Evolutionary conservation across 2,113 vertebrate species (phyloP), one percentile per base, ranked within the genome.

Genomic region (Taurulus bubalis): DNA sequence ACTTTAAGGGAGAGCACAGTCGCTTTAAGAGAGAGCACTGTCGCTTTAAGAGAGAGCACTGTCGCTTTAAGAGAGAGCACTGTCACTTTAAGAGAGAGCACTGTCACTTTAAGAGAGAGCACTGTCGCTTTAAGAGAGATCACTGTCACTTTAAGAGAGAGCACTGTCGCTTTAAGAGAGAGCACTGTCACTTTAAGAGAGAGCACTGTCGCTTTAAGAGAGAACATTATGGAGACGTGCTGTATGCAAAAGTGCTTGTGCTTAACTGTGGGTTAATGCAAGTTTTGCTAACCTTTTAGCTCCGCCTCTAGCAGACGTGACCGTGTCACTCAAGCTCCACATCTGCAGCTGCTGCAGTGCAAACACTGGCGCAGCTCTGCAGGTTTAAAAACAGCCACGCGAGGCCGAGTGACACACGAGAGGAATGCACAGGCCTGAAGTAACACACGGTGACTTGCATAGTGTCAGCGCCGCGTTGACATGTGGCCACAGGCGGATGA

Each of bases 401-500:
- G 32, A 2, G 22, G 56, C 49, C 0, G 26, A 18, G 38, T 56
- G 64, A 83, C 82, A 82, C 68, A 75, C 8, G 47, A 3, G 55
- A 38, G 55, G 32, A 47, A 68, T 58, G 55, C 15, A 68, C 63
- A 30, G 0, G 59, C 63, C 65, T 26, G 58, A 6, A 34, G 82
- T 66, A 3, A 55, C 79, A 63, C 59, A 20, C 10, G 15, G 65
- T 3, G 38, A 51, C 79, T 85, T 85, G 67, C 70, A 26, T 85
- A 79, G 83, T 42, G 80, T 56, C 63, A 32, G 8, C 0, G 40
- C 77, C 0, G 40, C 77, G 85, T 59, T 87, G 84, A 89, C 79
- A 60, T 42, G 71, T 12, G 68, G 65, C 59, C 56, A 6, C 74
- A 77, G 82, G 76, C 77, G 22, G 69, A 82, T 82, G 87, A 89